Evolutionary conservation across 2,113 vertebrate species (phyloP).

Genomic region (Silurus meridionalis): DNA sequence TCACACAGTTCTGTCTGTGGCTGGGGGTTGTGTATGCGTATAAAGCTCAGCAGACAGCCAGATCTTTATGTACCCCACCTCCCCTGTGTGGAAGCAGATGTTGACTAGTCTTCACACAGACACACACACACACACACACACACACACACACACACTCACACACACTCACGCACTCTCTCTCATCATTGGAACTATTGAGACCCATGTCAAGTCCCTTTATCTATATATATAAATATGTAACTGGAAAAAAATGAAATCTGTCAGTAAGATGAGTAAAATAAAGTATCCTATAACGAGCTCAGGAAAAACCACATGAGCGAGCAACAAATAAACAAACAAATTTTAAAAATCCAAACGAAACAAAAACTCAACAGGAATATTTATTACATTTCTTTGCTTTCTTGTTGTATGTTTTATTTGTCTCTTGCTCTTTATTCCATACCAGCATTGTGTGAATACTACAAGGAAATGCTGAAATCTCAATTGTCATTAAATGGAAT

Average conservation of each 20-base stretch:
- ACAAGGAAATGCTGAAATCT: conserved; percentile 72
- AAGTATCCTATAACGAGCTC: conserved; percentile 35
- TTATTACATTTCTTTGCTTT: not conserved
- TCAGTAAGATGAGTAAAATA: conserved; percentile 46
- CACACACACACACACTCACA: conserved; percentile 27
- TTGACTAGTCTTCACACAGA: conserved; percentile 58
- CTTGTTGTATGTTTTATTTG: conserved; percentile 17
- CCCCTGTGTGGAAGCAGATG: conserved; percentile 68
- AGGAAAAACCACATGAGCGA: not conserved
- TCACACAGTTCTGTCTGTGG: conserved; percentile 20
- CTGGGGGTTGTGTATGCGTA: conserved; percentile 28
- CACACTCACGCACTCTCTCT: conserved; percentile 2
- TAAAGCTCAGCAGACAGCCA: conserved; percentile 65
- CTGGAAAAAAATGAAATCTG: conserved; percentile 39
- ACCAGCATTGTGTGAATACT: conserved; percentile 62
- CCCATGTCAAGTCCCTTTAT: conserved; percentile 22
- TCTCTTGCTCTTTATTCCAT: conserved; percentile 29
- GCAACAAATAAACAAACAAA: conserved; percentile 13
- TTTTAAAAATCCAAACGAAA: conserved; percentile 21
- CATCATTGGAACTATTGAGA: conserved; percentile 50
- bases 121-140: conserved; percentile 31
- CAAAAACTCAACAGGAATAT: conserved; percentile 31
- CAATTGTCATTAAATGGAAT: conserved; percentile 85
- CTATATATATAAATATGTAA: conserved; percentile 48
- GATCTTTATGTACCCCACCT: conserved; percentile 52